Evolutionary conservation across 1,140 invertebrate genomes (phyloP), one percentile per base, ranked within the genome.

Genomic region (Hesperophylax magnus): DNA sequence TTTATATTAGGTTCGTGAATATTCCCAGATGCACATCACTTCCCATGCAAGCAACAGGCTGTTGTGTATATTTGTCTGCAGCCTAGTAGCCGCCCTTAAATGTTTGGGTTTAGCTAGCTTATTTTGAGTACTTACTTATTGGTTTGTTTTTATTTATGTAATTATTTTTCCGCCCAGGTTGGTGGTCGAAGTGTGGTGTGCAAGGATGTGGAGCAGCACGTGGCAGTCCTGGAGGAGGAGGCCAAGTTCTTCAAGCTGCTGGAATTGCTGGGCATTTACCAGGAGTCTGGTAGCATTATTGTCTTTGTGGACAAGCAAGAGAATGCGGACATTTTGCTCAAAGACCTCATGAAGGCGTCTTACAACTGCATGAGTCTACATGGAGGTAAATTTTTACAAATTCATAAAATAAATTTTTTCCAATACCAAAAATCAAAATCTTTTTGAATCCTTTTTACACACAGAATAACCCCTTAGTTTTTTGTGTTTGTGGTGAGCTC

Each of bases 261-360:
- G 6, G 98, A 99, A 88, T 91, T 99, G 14, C 90, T 99, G 4
- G 99, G 99, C 2, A 91, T 97, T 76, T 99, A 98, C 90, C 97
- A 97, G 86, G 96, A 98, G 85, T 92, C 96, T 85, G 98, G 98
- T 22, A 98, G 96, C 85, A 95, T 96, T 7, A 96, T 99, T 77
- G 95, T 99, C 15, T 99, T 99, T 89, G 99, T 99, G 0, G 98
- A 99, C 86, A 99, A 99, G 86, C 99, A 99, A 89, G 98, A 99
- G 87, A 96, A 98, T 88, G 96, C 98, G 0, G 98, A 99, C 87
- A 96, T 96, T 18, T 88, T 99, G 5, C 90, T 99, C 31, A 98
- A 98, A 87, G 97, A 99, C 86, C 91, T 99, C 0, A 97, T 99
- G 95, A 98, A 97, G 87, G 97, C 98, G 0, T 97, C 97, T 0